Percentiles rank a stretch among this genome's conserved stretches.
Evolutionary conservation across 2,888 invertebrate species (phyloP).

Genomic region (Oeneis ivallda): DNA sequence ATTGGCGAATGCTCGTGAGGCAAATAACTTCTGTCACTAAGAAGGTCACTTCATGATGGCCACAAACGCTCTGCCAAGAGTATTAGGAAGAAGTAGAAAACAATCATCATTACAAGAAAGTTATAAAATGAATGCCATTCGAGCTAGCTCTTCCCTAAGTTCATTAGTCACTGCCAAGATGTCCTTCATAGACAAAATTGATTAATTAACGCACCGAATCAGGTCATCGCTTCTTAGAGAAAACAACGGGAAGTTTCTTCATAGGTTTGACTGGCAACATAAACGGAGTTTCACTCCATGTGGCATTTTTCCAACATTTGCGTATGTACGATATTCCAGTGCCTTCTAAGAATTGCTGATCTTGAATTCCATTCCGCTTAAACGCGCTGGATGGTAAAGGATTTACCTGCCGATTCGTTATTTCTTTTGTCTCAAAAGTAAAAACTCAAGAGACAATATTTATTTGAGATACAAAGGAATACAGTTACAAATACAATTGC

Average conservation of each 20-base stretch:
- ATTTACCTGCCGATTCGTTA: constrained; percentile 55
- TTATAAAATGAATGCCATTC: neutral
- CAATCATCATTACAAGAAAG: neutral
- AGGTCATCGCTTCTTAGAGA: constrained; percentile 53
- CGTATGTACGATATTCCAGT: constrained; percentile 69
- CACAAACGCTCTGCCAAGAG: neutral
- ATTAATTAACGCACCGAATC: constrained; percentile 53
- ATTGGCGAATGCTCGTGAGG: too few relatives aligned
- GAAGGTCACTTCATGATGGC: neutral
- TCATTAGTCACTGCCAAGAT: constrained; percentile 41
- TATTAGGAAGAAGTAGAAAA: too few relatives aligned
- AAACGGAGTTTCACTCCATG: constrained; percentile 58
- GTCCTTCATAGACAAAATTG: constrained; percentile 42
- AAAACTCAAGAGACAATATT: neutral
- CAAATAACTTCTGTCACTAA: too few relatives aligned
- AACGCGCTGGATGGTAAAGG: constrained; percentile 67
- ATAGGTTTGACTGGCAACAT: constrained; percentile 58
- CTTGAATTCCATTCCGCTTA: constrained; percentile 72
- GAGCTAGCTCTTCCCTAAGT: constrained; percentile 34
- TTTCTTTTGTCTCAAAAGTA: constrained; percentile 23
- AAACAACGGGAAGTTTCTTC: constrained; percentile 63
- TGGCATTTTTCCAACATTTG: constrained; percentile 61
- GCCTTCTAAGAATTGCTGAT: constrained; percentile 63
- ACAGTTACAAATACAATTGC: neutral
- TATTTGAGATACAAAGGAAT: constrained; percentile 7